phyloP scores from a whole-genome alignment of 2,797 vertebrate species.

The Lophotriccus pileatus region DNA sequence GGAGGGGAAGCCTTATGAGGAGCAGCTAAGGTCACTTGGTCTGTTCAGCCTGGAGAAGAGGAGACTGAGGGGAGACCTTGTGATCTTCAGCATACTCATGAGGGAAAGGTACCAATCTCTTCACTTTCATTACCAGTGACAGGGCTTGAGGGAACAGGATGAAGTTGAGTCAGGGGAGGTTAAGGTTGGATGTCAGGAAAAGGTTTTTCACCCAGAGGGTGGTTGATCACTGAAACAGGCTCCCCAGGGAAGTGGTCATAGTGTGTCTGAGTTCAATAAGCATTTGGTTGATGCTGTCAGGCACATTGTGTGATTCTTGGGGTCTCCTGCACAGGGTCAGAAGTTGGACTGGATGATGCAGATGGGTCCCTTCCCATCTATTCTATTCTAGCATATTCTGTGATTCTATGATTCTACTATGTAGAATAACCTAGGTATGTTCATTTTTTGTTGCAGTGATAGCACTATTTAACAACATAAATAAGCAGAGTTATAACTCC shows the following conservation, averaged over 20 bases:
- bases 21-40: background rate
- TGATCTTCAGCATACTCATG: fast-evolving
- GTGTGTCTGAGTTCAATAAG: background rate
- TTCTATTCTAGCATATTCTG: fast-evolving
- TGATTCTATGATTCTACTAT: background rate
- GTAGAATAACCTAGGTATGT: background rate
- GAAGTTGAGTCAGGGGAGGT: background rate
- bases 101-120: background rate
- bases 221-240: background rate
- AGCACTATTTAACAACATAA: background rate
- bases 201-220: background rate
- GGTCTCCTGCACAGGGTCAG: background rate
- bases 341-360: background rate
- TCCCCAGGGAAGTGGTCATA: background rate
- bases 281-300: background rate
- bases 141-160: background rate
- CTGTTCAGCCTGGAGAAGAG: background rate
- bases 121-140: background rate
- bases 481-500: background rate
- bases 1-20: fast-evolving
- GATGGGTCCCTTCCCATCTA: background rate
- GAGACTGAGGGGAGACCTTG: background rate
- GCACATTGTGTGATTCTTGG: background rate
- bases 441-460: background rate
- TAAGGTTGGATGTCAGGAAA: background rate